phyloP scores from a whole-genome alignment of 1,140 invertebrate species.

The Platyura marginata region DNA sequence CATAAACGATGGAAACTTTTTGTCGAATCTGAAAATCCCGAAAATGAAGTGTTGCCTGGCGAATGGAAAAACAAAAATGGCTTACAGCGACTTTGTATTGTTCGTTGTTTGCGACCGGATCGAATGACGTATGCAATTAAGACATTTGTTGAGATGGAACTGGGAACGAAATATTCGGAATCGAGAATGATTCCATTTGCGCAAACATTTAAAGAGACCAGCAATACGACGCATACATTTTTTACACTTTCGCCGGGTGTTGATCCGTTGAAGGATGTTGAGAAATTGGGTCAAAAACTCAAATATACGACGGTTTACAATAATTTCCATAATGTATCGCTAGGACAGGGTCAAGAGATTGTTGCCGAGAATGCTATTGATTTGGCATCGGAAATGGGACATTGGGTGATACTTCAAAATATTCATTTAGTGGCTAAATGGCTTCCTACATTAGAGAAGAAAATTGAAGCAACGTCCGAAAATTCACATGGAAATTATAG shows the following conservation, averaged over 20 bases:
- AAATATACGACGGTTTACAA: slow-evolving; percentile 63
- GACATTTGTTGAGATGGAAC: slow-evolving; percentile 66
- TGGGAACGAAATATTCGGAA: slow-evolving; percentile 69
- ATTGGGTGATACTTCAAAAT: slow-evolving; percentile 88
- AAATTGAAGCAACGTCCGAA: slow-evolving; percentile 49
- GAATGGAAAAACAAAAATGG: slow-evolving; percentile 90
- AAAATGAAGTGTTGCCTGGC: slow-evolving; percentile 84
- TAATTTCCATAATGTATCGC: slow-evolving; percentile 83
- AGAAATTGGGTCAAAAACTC: slow-evolving; percentile 53
- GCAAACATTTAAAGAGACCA: slow-evolving; percentile 74
- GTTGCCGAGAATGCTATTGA: slow-evolving; percentile 78
- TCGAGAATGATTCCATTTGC: slow-evolving; percentile 58
- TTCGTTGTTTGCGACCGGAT: slow-evolving; percentile 76
- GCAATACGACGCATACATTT: slow-evolving; percentile 70
- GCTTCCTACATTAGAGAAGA: slow-evolving; percentile 76
- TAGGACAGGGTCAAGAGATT: slow-evolving; percentile 87
- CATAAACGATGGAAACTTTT: slow-evolving; percentile 85
- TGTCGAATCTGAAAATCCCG: slow-evolving; percentile 77
- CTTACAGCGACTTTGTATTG: slow-evolving; percentile 76
- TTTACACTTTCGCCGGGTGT: slow-evolving; percentile 92
- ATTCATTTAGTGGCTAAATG: slow-evolving; percentile 82
- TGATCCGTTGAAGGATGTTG: slow-evolving; percentile 81
- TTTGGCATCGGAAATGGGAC: slow-evolving; percentile 51
- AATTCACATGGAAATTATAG: slow-evolving; percentile 53
- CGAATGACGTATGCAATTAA: slow-evolving; percentile 50